These are phyloP conservation scores for Jacana jacana DNA, from an alignment of 2,113 vertebrate species.

Conservation along the genomic window DNA sequence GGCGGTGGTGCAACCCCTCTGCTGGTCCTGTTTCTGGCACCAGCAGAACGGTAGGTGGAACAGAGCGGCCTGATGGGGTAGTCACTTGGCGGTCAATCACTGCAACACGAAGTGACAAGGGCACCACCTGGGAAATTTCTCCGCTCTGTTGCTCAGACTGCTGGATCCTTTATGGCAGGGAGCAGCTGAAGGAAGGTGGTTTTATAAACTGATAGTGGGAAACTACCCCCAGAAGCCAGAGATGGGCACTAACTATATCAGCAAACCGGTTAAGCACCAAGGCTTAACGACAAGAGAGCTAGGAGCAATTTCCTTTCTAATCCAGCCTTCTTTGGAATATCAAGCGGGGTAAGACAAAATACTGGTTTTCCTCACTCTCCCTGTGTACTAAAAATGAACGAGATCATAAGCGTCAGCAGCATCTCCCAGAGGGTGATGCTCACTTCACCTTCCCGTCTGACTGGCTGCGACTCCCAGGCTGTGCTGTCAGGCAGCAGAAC, in stretches of 20 bases:
- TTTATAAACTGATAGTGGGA: background rate
- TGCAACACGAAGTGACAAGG: background rate
- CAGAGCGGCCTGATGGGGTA: background rate
- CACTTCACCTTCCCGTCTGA: background rate
- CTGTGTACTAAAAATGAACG: background rate
- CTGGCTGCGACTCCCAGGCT: background rate
- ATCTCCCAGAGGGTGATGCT: background rate
- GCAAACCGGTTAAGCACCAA: background rate
- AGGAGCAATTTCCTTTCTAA: background rate
- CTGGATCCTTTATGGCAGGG: background rate
- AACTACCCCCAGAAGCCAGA: background rate
- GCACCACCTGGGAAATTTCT: conserved; percentile 22
- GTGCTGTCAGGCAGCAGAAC: background rate
- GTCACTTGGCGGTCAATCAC: background rate
- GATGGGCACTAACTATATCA: background rate
- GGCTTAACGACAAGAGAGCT: background rate
- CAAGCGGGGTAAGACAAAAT: background rate
- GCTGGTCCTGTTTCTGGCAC: background rate
- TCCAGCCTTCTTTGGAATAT: background rate
- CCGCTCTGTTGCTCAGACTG: background rate
- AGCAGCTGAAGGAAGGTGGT: background rate
- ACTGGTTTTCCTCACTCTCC: background rate
- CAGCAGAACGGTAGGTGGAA: background rate
- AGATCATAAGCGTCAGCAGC: background rate
- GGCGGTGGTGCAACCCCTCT: background rate